These are phyloP conservation scores for Doryteuthis pealeii DNA, from an alignment of 1,140 invertebrate species.

Conservation along the genomic window DNA sequence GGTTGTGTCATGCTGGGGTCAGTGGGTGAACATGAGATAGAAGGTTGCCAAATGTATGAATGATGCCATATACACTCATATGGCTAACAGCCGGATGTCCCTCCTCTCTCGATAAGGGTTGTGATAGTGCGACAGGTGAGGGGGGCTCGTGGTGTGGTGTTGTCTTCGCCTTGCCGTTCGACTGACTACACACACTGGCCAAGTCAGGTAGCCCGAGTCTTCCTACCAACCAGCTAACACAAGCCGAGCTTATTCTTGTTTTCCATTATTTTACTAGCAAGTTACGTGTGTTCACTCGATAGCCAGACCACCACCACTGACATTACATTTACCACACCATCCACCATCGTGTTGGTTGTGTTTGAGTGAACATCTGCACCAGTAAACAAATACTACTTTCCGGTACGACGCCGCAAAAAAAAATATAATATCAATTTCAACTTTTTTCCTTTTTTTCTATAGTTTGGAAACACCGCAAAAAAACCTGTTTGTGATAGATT, in stretches of 20 bases:
- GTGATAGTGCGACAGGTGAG: too few species aligned
- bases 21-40: background rate
- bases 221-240: background rate
- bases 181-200: background rate
- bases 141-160: background rate
- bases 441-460: too few species aligned
- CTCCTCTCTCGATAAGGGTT: background rate
- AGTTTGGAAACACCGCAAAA: too few species aligned
- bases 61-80: background rate
- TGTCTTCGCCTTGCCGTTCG: background rate
- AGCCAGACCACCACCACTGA: background rate
- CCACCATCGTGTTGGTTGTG: too few species aligned
- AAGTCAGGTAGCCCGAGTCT: background rate
- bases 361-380: too few species aligned
- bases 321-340: too few species aligned
- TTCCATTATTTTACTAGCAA: background rate
- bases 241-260: background rate
- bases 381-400: too few species aligned
- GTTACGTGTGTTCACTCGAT: background rate
- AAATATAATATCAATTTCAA: too few species aligned
- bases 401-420: too few species aligned
- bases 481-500: too few species aligned
- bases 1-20: conserved; percentile 14
- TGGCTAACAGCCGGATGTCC: background rate
- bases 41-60: background rate